These are phyloP conservation scores for Chaetops frenatus DNA, from an alignment of 2,113 vertebrate species.

Conservation along the genomic window DNA sequence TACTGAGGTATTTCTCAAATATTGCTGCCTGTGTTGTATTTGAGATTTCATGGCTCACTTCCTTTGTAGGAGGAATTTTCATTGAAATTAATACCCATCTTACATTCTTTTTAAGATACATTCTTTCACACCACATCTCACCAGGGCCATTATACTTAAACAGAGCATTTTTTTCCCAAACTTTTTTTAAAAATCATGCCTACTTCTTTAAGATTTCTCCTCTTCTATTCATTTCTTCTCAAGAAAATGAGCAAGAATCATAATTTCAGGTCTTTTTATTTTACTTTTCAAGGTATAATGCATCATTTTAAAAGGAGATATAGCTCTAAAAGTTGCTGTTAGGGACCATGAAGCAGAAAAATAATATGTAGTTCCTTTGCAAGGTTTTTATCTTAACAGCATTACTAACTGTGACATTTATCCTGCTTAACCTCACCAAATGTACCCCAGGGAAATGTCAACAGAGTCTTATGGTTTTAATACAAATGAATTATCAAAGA, in stretches of 20 bases:
- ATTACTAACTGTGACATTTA: conserved; percentile 72
- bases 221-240: background rate
- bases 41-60: background rate
- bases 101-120: background rate
- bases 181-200: background rate
- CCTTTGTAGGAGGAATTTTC: background rate
- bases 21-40: background rate
- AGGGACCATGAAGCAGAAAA: conserved; percentile 48
- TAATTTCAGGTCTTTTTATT: conserved; percentile 20
- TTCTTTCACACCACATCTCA: background rate
- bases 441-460: conserved; percentile 64
- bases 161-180: background rate
- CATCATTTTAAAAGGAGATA: conserved; percentile 50
- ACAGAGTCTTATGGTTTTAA: conserved; percentile 62
- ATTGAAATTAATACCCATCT: background rate
- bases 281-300: conserved; percentile 28
- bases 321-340: conserved; percentile 47
- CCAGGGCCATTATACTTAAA: background rate
- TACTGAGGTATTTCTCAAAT: background rate
- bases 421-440: conserved; percentile 68
- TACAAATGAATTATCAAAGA: conserved; percentile 66
- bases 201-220: background rate
- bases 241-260: background rate
- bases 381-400: conserved; percentile 58
- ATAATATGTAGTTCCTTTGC: conserved; percentile 37